Conservation (phyloP, 2,888 invertebrate species). For the Parthenolecanium corni region DNA sequence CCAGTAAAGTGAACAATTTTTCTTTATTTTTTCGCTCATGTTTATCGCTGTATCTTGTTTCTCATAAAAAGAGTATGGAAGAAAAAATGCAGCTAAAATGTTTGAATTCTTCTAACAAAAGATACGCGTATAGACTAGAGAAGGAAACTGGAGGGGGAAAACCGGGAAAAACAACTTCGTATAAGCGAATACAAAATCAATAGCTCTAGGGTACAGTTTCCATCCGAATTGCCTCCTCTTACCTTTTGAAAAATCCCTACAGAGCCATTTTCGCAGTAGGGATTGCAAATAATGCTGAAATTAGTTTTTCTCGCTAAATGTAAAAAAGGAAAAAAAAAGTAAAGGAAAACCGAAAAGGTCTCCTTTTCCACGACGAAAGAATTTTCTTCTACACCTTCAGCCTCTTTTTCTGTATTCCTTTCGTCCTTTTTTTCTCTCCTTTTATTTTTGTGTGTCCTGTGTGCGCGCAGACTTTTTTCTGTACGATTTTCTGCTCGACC, state of each 20-base stretch:
- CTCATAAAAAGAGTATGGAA: too few relatives aligned
- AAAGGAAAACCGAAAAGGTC: not conserved
- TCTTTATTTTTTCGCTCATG: too few relatives aligned
- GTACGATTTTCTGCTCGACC: not conserved
- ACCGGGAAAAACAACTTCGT: too few relatives aligned
- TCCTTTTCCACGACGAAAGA: not conserved
- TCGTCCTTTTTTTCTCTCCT: not conserved
- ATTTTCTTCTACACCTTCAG: not conserved
- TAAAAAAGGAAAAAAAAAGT: not conserved
- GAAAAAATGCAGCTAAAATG: too few relatives aligned
- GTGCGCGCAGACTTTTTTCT: not conserved
- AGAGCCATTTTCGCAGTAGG: slow-evolving; percentile 23
- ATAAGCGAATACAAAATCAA: slow-evolving; percentile 17
- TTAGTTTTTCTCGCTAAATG: slow-evolving; percentile 24
- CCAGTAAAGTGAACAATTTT: too few relatives aligned
- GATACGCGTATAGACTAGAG: too few relatives aligned
- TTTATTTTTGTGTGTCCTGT: not conserved
- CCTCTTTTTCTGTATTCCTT: not conserved
- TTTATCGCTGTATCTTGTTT: too few relatives aligned
- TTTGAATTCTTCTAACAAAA: too few relatives aligned
- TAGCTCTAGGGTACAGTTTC: slow-evolving; percentile 21
- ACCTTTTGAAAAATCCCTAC: slow-evolving; percentile 24
- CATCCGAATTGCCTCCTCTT: slow-evolving; percentile 21
- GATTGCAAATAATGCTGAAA: slow-evolving; percentile 22
- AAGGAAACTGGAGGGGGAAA: too few relatives aligned